These are phyloP conservation scores for Pycnomerus fuliginosus DNA, from an alignment of 2,888 invertebrate species.

Conservation along the genomic window DNA sequence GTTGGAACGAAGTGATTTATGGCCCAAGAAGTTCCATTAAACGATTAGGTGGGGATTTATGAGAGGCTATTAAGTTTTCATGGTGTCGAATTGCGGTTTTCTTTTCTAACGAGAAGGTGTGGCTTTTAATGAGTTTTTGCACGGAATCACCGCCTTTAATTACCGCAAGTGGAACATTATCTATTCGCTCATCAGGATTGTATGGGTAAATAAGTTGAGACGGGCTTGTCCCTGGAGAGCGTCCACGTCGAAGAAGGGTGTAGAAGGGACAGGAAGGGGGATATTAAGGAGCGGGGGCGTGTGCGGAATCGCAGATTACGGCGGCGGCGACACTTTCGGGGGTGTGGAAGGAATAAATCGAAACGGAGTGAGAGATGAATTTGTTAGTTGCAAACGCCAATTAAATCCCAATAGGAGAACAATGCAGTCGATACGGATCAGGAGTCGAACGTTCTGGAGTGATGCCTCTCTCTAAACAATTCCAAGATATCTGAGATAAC, in stretches of 20 bases:
- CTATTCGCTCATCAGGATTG: slow-evolving; percentile 31
- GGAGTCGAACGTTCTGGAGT: slow-evolving; percentile 2
- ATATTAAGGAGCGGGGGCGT: slow-evolving; percentile 13
- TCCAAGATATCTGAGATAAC: slow-evolving; percentile 10
- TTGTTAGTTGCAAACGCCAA: slow-evolving; percentile 9
- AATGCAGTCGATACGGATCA: too few species aligned
- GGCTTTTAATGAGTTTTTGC: slow-evolving; percentile 15
- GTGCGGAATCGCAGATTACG: too few species aligned
- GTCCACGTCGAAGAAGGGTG: slow-evolving; percentile 20
- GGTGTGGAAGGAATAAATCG: slow-evolving; percentile 30
- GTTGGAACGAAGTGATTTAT: too few species aligned
- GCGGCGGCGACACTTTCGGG: slow-evolving; percentile 5
- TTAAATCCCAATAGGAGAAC: slow-evolving; percentile 3
- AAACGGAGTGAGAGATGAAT: slow-evolving; percentile 2
- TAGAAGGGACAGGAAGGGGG: slow-evolving; percentile 26
- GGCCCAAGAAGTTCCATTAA: too few species aligned
- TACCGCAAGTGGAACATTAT: slow-evolving; percentile 31
- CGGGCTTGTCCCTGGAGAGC: slow-evolving; percentile 8
- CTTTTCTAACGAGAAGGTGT: too few species aligned
- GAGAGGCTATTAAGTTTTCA: too few species aligned
- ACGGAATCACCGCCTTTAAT: slow-evolving; percentile 22
- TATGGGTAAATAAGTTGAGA: slow-evolving; percentile 32
- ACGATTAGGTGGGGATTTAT: too few species aligned
- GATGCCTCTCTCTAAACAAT: slow-evolving; percentile 6
- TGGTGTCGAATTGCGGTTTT: too few species aligned